These are phyloP conservation scores for Trichopoda pennipes DNA, from an alignment of 2,888 invertebrate species.

Conservation along the genomic window DNA sequence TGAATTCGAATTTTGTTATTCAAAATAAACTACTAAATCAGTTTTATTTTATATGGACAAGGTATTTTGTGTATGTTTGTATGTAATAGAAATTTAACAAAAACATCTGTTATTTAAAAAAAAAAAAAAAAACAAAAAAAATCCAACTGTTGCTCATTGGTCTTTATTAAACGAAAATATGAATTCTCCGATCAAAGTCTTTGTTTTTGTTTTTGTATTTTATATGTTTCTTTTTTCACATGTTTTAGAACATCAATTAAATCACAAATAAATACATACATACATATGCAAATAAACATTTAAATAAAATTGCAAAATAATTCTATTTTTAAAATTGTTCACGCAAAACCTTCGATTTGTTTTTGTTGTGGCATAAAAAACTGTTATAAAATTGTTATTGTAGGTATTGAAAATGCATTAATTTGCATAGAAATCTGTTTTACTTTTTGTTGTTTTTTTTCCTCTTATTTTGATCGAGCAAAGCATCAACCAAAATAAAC, in stretches of 20 bases:
- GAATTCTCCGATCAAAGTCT: background rate
- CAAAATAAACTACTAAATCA: too few species aligned
- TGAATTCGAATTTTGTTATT: too few species aligned
- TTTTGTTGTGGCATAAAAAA: background rate
- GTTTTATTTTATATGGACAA: too few species aligned
- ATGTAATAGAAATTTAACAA: too few species aligned
- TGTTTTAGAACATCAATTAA: conserved; percentile 5
- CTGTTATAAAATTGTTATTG: conserved; percentile 41
- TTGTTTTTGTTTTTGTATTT: background rate
- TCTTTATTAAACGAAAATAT: too few species aligned
- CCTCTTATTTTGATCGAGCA: conserved; percentile 31
- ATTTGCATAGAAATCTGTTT: conserved; percentile 58
- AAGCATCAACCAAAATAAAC: conserved; percentile 21
- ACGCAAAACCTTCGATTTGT: conserved; percentile 19
- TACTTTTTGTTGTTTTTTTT: background rate
- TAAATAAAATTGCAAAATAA: conserved; percentile 33
- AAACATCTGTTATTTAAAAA: too few species aligned
- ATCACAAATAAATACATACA: background rate
- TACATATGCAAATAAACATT: conserved; percentile 1
- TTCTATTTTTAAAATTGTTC: conserved; percentile 38
- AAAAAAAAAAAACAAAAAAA: too few species aligned
- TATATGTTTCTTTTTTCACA: background rate
- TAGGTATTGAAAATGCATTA: conserved; percentile 56
- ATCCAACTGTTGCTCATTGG: too few species aligned
- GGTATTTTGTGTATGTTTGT: too few species aligned